Base-by-base conservation (phyloP, 2,888 invertebrate species). In the Epiperipatus broadwayi region DNA sequence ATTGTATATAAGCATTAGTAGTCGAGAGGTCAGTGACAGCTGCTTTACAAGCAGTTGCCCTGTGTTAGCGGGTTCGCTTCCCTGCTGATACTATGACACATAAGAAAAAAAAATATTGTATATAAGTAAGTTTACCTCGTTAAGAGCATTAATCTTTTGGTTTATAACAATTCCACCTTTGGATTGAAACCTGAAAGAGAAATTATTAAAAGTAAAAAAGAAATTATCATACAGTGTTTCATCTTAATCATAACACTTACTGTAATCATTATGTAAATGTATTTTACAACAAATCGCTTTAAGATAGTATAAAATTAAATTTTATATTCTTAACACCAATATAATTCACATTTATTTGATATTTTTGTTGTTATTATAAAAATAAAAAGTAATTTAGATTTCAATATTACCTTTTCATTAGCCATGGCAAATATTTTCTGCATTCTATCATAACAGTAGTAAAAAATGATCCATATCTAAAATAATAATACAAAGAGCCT, bases 391-490 rank as follows among this genome's bases (percentile, higher is more conserved):
- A n/a, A n/a, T n/a, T n/a, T n/a, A n/a, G n/a, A n/a, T n/a, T n/a
- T n/a, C n/a, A n/a, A n/a, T n/a, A 57, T 53, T 66, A 76, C 71
- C 70, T 71, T 43, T 68, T 62, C 40, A 71, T 71, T 3, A 75
- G 69, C 75, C 80, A 89, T 0, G 83, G 81, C 38, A 87, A 60
- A 57, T 76, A 80, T 14, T 67, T 60, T 14, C 67, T 66, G 46
- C 75, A 72, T 50, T 81, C 78, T 1, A 78, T 73, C 37, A 83
- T 63, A 30, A 84, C 51, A 1, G 85, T 84, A 3, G 75, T 73
- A 47, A 73, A 78, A 53, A 72, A 83, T 0, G 76, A 73, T 1
- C 87, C 89, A 53, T 78, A 78, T 55, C 58, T 59, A 46, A 19
- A 49, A 10, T 25, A 14, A 15, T 40, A 16, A 20, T 37, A 41